Conservation (phyloP, 2,888 invertebrate species). For the Fragum fragum region DNA sequence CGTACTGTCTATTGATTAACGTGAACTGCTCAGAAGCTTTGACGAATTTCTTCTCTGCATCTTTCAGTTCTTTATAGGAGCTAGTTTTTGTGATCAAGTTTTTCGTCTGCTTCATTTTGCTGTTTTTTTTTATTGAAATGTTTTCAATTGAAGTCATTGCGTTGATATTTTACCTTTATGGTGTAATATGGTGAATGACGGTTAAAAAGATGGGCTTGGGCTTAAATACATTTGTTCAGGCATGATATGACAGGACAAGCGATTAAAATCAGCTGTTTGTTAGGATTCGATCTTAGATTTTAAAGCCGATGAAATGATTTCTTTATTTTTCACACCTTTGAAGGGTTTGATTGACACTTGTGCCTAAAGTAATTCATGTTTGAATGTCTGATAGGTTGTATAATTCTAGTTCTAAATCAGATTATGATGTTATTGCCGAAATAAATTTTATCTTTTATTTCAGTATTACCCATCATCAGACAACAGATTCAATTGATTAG, state of each 20-base stretch:
- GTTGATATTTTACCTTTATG: neutral
- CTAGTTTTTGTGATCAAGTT: neutral
- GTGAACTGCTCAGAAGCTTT: conserved; percentile 14
- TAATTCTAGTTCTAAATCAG: neutral
- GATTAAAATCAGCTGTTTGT: neutral
- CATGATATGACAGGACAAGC: conserved; percentile 2
- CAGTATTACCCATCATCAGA: too few relatives aligned
- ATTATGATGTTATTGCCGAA: too few relatives aligned
- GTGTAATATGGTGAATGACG: neutral
- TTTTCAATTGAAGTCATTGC: neutral
- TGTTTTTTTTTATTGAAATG: neutral
- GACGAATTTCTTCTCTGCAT: conserved; percentile 21
- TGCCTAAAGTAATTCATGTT: neutral
- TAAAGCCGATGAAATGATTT: neutral
- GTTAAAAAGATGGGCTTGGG: neutral
- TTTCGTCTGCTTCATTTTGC: conserved; percentile 24
- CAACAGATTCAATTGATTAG: too few relatives aligned
- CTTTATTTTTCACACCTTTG: neutral
- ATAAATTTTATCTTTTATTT: too few relatives aligned
- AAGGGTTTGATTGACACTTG: neutral
- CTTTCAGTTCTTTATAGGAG: conserved; percentile 16
- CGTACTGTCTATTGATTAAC: conserved; percentile 7
- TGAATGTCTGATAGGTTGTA: neutral
- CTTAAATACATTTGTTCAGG: neutral
- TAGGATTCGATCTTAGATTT: neutral